Conservation (phyloP, 2,888 invertebrate genomes). For the Nysson spinosus region DNA sequence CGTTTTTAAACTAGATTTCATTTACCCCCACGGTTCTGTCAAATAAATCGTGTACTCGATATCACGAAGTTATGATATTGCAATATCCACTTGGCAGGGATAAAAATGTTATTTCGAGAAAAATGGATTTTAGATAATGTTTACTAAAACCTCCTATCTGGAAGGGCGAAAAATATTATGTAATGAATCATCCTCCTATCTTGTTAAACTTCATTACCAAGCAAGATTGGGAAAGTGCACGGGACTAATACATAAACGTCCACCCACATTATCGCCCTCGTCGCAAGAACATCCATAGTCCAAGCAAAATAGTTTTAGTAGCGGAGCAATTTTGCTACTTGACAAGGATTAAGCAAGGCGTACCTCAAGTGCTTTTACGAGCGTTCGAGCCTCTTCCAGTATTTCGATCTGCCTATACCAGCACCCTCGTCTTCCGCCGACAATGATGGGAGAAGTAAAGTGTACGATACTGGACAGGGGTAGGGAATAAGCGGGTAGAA, state of each 20-base stretch:
- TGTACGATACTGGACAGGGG: not conserved
- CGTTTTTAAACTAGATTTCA: not conserved
- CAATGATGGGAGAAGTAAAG: slow-evolving; percentile 16
- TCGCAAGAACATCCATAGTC: not conserved
- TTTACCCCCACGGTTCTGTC: not conserved
- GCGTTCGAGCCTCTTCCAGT: slow-evolving; percentile 29
- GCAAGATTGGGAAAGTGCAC: not conserved
- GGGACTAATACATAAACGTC: not conserved
- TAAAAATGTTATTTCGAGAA: too few species aligned
- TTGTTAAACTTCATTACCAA: not conserved
- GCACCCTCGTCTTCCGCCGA: slow-evolving; percentile 19
- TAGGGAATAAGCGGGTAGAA: slow-evolving; percentile 21
- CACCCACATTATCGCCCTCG: not conserved
- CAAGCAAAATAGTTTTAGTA: slow-evolving; percentile 10
- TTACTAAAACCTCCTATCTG: not conserved
- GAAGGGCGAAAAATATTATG: too few species aligned
- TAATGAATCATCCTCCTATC: not conserved
- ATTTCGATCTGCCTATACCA: slow-evolving; percentile 40
- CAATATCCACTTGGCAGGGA: too few species aligned
- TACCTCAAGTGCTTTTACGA: slow-evolving; percentile 25
- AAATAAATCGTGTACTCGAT: too few species aligned
- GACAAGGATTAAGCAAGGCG: slow-evolving; percentile 30
- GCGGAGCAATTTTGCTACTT: slow-evolving; percentile 30
- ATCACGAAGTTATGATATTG: too few species aligned
- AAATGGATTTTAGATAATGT: too few species aligned